Evolutionary conservation across 2,888 invertebrate species (phyloP), one percentile per base, ranked within the genome.

Genomic region (Dusona sp.): DNA sequence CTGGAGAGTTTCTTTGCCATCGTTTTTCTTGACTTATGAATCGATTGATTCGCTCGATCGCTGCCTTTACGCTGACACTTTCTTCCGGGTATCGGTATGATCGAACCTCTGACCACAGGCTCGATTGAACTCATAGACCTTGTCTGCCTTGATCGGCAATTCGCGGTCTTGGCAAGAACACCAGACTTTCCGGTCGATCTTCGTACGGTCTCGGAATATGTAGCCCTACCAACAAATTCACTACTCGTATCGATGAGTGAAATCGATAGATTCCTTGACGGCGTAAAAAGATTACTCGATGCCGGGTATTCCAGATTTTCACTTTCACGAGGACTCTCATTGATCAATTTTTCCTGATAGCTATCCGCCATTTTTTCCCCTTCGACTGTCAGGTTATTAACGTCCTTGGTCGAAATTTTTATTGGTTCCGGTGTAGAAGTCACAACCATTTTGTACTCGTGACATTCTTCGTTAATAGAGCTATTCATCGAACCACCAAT

Each of bases 141-240:
- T 45, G 85, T 77, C 13, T 86, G 79, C 84, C 45, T 87, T 88
- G 79, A 65, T 75, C 57, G n/a, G 45, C 73, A 84, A 2, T 73
- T 67, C 2, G 92, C 91, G 29, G 90, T 90, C 9, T 89, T 92
- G 1, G 75, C 88, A 2, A 82, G 19, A 1, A 64, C n/a, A 22
- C 79, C 79, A 33, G 83, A 78, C 64, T 88, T 88, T 1, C 86
- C 88, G 0, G 88, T 79, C 7, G 89, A 91, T 42, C 92, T 89
- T 81, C 93, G 86, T 4, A 93, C 92, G 0, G 92, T 93, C 77
- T 93, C 92, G 16, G 92, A 93, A 42, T 93, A 93, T 2, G 93
- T 93, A n/a, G 93, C 92, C 70, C 88, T 91, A 7, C 90, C 91
- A 0, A 88, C 83, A 19, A 72, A 86, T 42, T 87, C 87, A 13